A percentile compares a stretch with the other conserved stretches of the same genome.
phyloP scores from a whole-genome alignment of 2,797 vertebrate genomes.

The Enteromius argenteus region DNA sequence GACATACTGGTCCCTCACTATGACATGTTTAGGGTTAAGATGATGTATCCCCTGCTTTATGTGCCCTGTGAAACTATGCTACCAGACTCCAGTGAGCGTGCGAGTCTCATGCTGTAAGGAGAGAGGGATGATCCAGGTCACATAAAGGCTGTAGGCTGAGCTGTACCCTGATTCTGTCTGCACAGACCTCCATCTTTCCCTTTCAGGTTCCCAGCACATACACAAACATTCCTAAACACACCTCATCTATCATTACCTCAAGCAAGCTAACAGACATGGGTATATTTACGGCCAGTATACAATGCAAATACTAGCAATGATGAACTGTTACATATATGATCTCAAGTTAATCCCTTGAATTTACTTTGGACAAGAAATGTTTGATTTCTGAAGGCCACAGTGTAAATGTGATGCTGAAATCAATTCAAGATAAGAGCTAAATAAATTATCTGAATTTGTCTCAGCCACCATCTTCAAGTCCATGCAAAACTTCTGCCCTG shows the following conservation, averaged over 20 bases:
- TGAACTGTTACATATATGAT: conserved; percentile 1
- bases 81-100: neutral
- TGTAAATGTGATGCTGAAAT: conserved; percentile 19
- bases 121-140: conserved; percentile 48
- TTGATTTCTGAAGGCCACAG: conserved; percentile 50
- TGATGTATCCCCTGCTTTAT: conserved; percentile 69
- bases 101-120: conserved; percentile 28
- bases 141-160: conserved; percentile 42
- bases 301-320: neutral
- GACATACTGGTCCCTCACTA: conserved; percentile 47
- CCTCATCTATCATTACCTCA: conserved; percentile 14
- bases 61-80: conserved; percentile 57
- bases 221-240: neutral
- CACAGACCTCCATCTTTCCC: conserved; percentile 24
- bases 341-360: neutral
- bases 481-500: conserved; percentile 10
- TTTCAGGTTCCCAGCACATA: conserved; percentile 27
- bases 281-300: conserved; percentile 8
- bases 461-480: neutral
- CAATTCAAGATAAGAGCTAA: neutral
- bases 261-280: conserved; percentile 6
- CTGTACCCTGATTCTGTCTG: conserved; percentile 21
- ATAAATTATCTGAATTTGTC: neutral
- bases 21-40: conserved; percentile 70
- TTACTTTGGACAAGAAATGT: neutral